Percentiles rank a stretch among this genome's conserved stretches.
These are phyloP conservation scores for Alcis repandata DNA, from an alignment of 2,888 invertebrate species.

Conservation along the genomic window DNA sequence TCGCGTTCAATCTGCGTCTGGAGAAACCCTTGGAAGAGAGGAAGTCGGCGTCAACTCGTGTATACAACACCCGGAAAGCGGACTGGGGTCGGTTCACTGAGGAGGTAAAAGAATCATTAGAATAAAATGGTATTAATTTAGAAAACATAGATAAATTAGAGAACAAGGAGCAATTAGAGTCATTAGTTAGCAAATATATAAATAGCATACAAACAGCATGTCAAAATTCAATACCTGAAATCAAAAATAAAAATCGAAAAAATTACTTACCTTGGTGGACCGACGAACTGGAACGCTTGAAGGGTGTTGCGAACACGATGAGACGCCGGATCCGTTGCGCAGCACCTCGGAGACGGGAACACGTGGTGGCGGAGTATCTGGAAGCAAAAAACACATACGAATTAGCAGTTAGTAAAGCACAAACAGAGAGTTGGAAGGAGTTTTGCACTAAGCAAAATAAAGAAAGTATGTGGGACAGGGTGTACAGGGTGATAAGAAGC, in stretches of 20 bases:
- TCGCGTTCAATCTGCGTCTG: too few relatives aligned
- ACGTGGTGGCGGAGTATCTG: conserved; percentile 39
- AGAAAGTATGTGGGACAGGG: conserved; percentile 28
- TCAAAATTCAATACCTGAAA: conserved; percentile 12
- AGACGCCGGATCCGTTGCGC: conserved; percentile 44
- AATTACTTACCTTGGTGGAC: conserved; percentile 46
- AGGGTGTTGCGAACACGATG: conserved; percentile 31
- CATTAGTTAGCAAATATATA: too few relatives aligned
- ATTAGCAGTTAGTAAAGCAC: conserved; percentile 15
- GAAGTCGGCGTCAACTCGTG: too few relatives aligned
- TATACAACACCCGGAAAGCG: too few relatives aligned
- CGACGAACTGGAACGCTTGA: conserved; percentile 36
- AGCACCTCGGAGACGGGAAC: conserved; percentile 28
- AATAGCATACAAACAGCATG: conserved; percentile 15
- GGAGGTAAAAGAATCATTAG: too few relatives aligned
- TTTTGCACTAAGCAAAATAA: conserved; percentile 24
- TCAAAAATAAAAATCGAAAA: conserved; percentile 3
- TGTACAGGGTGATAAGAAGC: conserved; percentile 20
- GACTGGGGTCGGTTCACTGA: too few relatives aligned
- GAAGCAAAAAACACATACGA: conserved; percentile 38
- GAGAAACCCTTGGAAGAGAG: too few relatives aligned
- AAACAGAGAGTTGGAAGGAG: conserved; percentile 39
- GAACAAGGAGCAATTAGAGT: too few relatives aligned
- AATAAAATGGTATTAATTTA: too few relatives aligned
- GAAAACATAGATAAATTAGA: too few relatives aligned